phyloP scores from a whole-genome alignment of 64 coral and sea anemone genomes.

The Actinia equina region DNA sequence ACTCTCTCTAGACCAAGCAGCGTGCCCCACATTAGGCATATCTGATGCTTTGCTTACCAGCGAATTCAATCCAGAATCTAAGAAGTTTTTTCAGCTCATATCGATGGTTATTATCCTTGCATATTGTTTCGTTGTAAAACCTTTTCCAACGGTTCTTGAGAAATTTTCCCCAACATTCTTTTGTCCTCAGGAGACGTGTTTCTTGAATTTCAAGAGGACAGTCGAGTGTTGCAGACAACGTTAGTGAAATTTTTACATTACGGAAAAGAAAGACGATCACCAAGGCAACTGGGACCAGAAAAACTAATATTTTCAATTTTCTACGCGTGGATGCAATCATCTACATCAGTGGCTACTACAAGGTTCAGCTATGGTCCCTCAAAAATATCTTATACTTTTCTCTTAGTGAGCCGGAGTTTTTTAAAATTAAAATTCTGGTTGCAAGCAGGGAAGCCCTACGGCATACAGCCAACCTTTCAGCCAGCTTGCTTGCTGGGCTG shows the following conservation, averaged over 20 bases:
- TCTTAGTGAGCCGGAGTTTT: too few species aligned
- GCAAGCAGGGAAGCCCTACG: too few species aligned
- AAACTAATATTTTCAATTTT: not conserved
- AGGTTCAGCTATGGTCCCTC: too few species aligned
- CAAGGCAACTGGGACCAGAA: not conserved
- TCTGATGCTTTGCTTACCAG: constrained; percentile 32
- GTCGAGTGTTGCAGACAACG: not conserved
- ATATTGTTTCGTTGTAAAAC: constrained; percentile 42
- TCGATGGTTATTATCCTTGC: constrained; percentile 27
- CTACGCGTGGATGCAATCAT: not conserved
- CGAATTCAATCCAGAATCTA: constrained; percentile 29
- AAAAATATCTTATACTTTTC: too few species aligned
- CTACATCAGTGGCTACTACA: too few species aligned
- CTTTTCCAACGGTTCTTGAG: not conserved
- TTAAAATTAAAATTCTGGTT: too few species aligned
- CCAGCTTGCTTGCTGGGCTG: too few species aligned
- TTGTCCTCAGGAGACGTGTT: not conserved
- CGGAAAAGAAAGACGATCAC: not conserved
- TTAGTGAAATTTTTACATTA: not conserved
- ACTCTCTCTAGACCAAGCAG: constrained; percentile 33
- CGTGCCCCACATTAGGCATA: constrained; percentile 41
- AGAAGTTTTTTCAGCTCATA: constrained; percentile 17
- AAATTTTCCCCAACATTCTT: constrained; percentile 20
- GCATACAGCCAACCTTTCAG: too few species aligned
- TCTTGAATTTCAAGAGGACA: not conserved